Base-by-base conservation (phyloP, 2,888 invertebrate genomes). In the Bombylius major region DNA sequence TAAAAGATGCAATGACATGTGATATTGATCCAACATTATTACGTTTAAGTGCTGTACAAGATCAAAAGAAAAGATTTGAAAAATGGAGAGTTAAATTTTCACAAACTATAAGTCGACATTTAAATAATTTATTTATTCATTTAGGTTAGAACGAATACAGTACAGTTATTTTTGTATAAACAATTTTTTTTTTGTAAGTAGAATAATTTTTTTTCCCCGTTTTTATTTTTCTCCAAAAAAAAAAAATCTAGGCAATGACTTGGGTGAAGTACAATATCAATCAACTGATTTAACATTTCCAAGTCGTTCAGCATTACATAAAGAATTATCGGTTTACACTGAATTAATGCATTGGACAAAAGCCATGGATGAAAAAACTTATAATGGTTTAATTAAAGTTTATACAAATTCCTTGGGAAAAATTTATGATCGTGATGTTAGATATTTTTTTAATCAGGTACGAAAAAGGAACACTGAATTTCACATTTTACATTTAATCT, bases 41-140 rank as follows among this genome's bases (percentile, higher is more conserved):
- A 6, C 78, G 80, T 32, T 75, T 92, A 72, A 80, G 82, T 49
- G 89, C 90, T 13, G 87, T 89, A 0, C 84, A 86, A 66, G 90
- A 91, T 70, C 91, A 91, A 70, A 81, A 82, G 64, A 82, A 85
- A 65, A 80, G 84, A 49, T 83, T 90, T 62, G 86, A 87, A 60
- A 87, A 86, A 67, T 81, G 87, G 66, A 84, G 84, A 67, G 81
- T 82, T 45, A 85, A 84, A 69, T 92, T 93, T 71, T 87, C 92
- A 1, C 82, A 86, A 56, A 84, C 87, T 49, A 82, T 97, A 54
- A 87, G 89, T 58, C 82, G 94, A 31, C 94, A 97, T 72, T 79
- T 98, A 53, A 95, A 95, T 71, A 96, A 97, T 77, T 79, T 93
- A 53, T 93, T 98, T 64, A 92, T 95, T 66, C 94, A 97, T 76